Evolutionary conservation across 1,140 invertebrate genomes (phyloP), one percentile per base, ranked within the genome.

Genomic region (Plodia interpunctella): DNA sequence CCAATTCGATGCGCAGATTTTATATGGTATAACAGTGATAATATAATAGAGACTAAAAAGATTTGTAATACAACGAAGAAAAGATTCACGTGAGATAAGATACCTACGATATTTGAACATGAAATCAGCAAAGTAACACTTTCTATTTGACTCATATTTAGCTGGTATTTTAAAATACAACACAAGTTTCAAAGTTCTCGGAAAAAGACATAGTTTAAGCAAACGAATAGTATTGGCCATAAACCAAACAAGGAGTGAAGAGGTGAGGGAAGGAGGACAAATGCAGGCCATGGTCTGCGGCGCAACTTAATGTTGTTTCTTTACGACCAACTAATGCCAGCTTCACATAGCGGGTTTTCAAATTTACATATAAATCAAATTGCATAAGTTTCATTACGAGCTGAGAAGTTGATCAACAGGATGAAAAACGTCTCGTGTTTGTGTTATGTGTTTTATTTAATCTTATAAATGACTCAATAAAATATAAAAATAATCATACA

Each of bases 281-380:
- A 44, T 44, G 15, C 38, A 17, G 38, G 38, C 38, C 38, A 44
- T 44, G 15, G 38, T 44, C 15, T 44, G 38, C 38, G 38, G 38
- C 38, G 38, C 38, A 44, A 44, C 13, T 44, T 44, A 44, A 44
- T 44, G n/a, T 44, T 32, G 30, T 11, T 32, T 44, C 38, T 44
- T 44, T 44, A 44, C 38, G 38, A 44, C 13, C 15, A 2, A 44
- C 38, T 2, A 9, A 15, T 15, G 38, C 38, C 4, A 15, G 15
- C 38, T 17, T 44, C 15, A 44, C 38, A 15, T 44, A 44, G n/a
- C 38, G 38, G 38, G 38, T 44, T 44, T 44, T 44, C 38, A 44
- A 44, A 44, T n/a, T 15, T 3, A 15, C 38, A 44, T 15, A 44
- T 44, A 44, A 44, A 44, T 15, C 38, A 44, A 44, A 44, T 35